Conservation (phyloP, 2,797 vertebrate species). For the Acanthiza pusilla region DNA sequence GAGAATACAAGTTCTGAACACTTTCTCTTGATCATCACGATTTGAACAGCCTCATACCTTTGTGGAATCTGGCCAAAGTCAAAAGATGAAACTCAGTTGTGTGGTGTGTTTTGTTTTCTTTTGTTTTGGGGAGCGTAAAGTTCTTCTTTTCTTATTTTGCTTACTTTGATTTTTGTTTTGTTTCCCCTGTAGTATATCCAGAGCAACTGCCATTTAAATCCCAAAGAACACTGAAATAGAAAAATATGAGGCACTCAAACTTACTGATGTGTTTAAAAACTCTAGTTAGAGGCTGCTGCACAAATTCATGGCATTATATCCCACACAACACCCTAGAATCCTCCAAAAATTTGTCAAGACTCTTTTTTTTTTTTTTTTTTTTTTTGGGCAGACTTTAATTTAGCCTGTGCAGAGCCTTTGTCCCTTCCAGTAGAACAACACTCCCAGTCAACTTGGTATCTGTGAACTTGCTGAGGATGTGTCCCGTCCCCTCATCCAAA, state of each 20-base stretch:
- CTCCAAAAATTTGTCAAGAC: too few relatives aligned
- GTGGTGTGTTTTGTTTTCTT: background rate
- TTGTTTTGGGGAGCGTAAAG: fast-evolving
- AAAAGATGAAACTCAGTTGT: background rate
- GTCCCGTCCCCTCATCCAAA: background rate
- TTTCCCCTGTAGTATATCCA: background rate
- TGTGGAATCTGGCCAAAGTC: background rate
- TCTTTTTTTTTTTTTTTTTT: background rate
- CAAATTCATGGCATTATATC: background rate
- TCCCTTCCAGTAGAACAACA: background rate
- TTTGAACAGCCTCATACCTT: background rate
- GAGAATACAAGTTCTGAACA: background rate
- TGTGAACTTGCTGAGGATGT: background rate
- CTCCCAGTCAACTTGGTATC: background rate
- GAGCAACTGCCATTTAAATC: background rate
- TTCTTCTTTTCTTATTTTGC: background rate
- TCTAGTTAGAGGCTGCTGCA: background rate
- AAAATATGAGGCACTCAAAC: background rate
- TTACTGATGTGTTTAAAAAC: background rate
- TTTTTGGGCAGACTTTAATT: background rate
- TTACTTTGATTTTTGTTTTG: background rate
- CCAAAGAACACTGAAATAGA: background rate
- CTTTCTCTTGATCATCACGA: background rate
- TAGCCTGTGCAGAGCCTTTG: background rate
- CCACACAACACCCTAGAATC: background rate